Conservation (phyloP, 2,113 vertebrate species). For the Lophius piscatorius region DNA sequence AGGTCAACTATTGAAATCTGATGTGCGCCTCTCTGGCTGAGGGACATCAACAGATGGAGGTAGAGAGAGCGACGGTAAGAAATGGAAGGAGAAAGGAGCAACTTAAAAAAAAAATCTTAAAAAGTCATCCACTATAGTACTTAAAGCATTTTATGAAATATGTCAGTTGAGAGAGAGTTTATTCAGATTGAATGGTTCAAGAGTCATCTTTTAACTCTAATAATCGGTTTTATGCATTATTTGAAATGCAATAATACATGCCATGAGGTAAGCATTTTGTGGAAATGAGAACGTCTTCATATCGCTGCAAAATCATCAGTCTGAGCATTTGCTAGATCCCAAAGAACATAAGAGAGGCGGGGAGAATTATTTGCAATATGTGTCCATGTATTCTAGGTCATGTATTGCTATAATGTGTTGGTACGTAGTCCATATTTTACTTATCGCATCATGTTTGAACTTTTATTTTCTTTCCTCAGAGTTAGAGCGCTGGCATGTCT, state of each 20-base stretch:
- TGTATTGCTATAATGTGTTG: no score
- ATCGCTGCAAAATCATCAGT: not conserved
- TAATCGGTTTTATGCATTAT: no score
- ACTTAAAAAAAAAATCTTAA: slow-evolving; percentile 24
- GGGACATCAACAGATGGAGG: slow-evolving; percentile 78
- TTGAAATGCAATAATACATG: no score
- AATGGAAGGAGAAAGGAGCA: slow-evolving; percentile 26
- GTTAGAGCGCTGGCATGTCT: slow-evolving; percentile 24
- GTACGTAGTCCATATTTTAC: no score
- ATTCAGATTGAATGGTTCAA: no score
- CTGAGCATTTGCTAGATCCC: not conserved
- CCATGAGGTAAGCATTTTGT: not conserved
- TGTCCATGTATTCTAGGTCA: no score
- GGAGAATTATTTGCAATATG: slow-evolving; percentile 1
- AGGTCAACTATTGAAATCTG: slow-evolving; percentile 86
- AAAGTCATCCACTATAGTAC: slow-evolving; percentile 12
- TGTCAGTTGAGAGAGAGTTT: not conserved
- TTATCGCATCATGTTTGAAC: no score
- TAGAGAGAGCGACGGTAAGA: slow-evolving; percentile 55
- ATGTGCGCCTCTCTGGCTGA: slow-evolving; percentile 80
- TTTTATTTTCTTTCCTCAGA: slow-evolving; percentile 7
- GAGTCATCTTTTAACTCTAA: no score
- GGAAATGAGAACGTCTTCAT: not conserved
- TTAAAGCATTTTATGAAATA: not conserved
- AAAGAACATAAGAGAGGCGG: not conserved